A percentile compares a stretch with the other conserved stretches of the same genome.
These are phyloP conservation scores for Carassius gibelio DNA, from an alignment of 2,113 vertebrate species.

Conservation along the genomic window DNA sequence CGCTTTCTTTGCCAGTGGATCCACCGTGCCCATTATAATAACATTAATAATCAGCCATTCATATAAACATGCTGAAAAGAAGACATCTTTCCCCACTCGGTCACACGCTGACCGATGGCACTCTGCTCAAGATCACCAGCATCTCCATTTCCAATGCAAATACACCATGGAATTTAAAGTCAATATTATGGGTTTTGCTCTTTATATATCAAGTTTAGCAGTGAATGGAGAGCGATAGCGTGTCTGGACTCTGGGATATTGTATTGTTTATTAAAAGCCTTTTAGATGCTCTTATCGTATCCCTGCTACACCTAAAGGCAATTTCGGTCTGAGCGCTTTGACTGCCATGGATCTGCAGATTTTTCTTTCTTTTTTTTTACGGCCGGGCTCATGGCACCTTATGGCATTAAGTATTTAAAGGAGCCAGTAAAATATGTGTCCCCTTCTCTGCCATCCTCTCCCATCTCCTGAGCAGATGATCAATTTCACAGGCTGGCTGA, in stretches of 20 bases:
- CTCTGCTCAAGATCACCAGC: not conserved
- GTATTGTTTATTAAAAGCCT: conserved; percentile 64
- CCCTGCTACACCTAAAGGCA: conserved; percentile 42
- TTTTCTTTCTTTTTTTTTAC: conserved; percentile 64
- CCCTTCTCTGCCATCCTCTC: conserved; percentile 48
- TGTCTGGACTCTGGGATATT: conserved; percentile 57
- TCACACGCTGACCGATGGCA: not conserved
- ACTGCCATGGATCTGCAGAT: conserved; percentile 42
- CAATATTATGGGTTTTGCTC: conserved; percentile 43
- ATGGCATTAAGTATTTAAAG: conserved; percentile 73
- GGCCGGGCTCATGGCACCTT: conserved; percentile 63
- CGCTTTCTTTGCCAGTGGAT: conserved; percentile 30
- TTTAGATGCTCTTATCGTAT: conserved; percentile 59
- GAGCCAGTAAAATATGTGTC: conserved; percentile 68
- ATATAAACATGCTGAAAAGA: conserved; percentile 3
- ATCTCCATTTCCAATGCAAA: conserved; percentile 20
- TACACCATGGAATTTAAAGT: conserved; percentile 18
- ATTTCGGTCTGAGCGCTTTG: conserved; percentile 59
- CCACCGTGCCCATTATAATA: conserved; percentile 40
- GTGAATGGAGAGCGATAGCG: conserved; percentile 57
- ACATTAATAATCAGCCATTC: conserved; percentile 51
- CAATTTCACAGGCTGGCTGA: conserved; percentile 72
- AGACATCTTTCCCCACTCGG: not conserved
- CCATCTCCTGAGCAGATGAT: conserved; percentile 72
- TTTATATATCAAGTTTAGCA: conserved; percentile 39